Base-by-base conservation (phyloP, 1,140 invertebrate genomes). In the Sycophila sp. region DNA sequence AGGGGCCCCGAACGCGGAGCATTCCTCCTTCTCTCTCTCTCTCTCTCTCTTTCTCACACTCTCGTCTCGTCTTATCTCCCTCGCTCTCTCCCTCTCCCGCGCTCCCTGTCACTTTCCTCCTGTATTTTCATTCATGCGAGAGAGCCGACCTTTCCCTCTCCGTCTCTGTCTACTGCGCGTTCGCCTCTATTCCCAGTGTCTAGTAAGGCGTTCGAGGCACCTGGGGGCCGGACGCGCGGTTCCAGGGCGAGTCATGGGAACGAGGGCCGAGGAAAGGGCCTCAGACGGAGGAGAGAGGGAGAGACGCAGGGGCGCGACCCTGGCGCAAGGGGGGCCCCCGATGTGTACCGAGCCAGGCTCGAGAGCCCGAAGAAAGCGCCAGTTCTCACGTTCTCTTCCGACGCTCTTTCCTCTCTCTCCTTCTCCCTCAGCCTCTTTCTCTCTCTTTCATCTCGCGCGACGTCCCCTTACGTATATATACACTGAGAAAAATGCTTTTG, bases 101-200 rank as follows among this genome's bases (percentile, higher is more conserved):
- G 34, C 30, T 11, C 19, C 45, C 30, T 47, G 45, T 62, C 59
- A 22, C 42, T 62, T 30, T 47, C 26, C 26, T 51, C 13, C 30
- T 7, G n/a, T 62, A 34, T 63, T 19, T 15, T 30, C 30, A 53
- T 53, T 53, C 49, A 53, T 51, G 28, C 42, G 19, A 17, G 42
- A 6, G 0, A 17, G 4, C 42, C 3, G 7, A 5, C 42, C 24
- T 75, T 70, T 68, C 63, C 69, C 73, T 76, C 60, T 66, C 53
- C 51, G 47, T 75, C 71, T 71, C 70, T 69, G 60, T 77, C 69
- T n/a, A n/a, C 45, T 71, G 55, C 56, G 19, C n/a, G 71, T 47
- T 47, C 42, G 42, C 42, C 19, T 22, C 42, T n/a, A n/a, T 11
- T 47, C 17, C 42, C 17, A 10, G 1, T 22, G 15, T 11, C 17